Base-by-base conservation (phyloP, 2,797 vertebrate genomes). In the Clamator glandarius region DNA sequence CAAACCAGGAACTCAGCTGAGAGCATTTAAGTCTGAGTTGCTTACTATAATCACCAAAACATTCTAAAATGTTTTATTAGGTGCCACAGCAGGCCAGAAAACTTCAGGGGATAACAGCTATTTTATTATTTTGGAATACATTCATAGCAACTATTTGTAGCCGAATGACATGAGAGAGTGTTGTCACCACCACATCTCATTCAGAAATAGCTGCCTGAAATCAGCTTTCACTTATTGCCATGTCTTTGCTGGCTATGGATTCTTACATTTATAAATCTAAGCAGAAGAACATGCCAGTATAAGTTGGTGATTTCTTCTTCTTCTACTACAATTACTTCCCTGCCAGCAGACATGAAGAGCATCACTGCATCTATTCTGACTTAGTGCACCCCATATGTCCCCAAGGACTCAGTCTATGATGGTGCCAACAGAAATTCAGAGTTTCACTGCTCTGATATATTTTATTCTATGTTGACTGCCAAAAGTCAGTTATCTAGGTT, bases 301-400 rank as follows among this genome's bases (percentile, higher is more conserved):
- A 92, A 93, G 94, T 84, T 79, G 80, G 92, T 82, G 93, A 89
- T 89, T 95, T 92, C 96, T 94, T 50, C 82, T 84, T 86, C 69
- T 76, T 11, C 84, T 93, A 92, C 84, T 57, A 21, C 90, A 72
- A 57, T 89, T 42, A 50, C 70, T 92, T 74, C 70, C 85, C 92
- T 95, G 93, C 31, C 94, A 96, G 94, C 90, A 95, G 77, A 63
- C 90, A 89, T 12, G 44, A 17, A 18, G 50, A 94, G 83, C 88
- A 84, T 74, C 85, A 12, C 81, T 70, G 86, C 93, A 95, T 95
- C 92, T 29, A 61, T 92, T 96, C 88, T 84, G 95, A 94, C 95
- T 79, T 87, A 4, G 20, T 44, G 85, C 80, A n/a, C 77, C 84
- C 94, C 93, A 80, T 92, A 84, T 96, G 94, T 64, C 96, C 83